Evolutionary conservation across 2,113 vertebrate genomes (phyloP).

Genomic region (Cryptotis parvus): DNA sequence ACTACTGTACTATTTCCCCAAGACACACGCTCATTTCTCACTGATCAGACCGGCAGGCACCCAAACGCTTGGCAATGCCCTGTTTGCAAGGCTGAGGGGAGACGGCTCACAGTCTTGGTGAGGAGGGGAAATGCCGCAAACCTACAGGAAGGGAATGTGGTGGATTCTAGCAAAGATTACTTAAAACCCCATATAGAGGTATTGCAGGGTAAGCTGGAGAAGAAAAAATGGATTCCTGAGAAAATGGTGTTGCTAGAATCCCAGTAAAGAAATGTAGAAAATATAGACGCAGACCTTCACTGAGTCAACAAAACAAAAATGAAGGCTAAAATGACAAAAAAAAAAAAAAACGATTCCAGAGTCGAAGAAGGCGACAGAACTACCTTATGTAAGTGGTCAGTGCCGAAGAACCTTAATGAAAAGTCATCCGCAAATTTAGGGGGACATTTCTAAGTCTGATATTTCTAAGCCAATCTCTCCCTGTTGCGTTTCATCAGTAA

Average conservation of each 20-base stretch:
- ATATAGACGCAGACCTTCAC: neutral
- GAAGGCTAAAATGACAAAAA: neutral
- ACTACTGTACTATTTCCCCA: neutral
- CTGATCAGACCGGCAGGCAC: constrained; percentile 12
- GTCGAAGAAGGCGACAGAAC: neutral
- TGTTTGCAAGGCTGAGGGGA: neutral
- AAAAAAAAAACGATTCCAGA: neutral
- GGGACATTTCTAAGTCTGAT: neutral
- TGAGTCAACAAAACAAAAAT: constrained; percentile 11
- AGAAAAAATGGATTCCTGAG: neutral
- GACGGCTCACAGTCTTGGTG: neutral
- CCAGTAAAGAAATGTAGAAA: constrained; percentile 15
- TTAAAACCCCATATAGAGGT: neutral
- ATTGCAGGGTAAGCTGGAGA: neutral
- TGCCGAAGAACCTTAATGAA: neutral
- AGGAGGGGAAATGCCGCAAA: neutral
- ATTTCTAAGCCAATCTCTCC: too few species aligned
- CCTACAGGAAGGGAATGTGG: neutral
- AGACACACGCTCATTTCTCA: constrained; percentile 18
- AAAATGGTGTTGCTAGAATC: neutral
- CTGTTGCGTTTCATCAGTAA: too few species aligned
- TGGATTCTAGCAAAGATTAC: neutral
- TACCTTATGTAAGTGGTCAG: neutral
- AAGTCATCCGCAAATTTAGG: neutral
- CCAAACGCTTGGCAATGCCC: neutral